phyloP scores from a whole-genome alignment of 2,797 vertebrate genomes.

The Champsocephalus esox region DNA sequence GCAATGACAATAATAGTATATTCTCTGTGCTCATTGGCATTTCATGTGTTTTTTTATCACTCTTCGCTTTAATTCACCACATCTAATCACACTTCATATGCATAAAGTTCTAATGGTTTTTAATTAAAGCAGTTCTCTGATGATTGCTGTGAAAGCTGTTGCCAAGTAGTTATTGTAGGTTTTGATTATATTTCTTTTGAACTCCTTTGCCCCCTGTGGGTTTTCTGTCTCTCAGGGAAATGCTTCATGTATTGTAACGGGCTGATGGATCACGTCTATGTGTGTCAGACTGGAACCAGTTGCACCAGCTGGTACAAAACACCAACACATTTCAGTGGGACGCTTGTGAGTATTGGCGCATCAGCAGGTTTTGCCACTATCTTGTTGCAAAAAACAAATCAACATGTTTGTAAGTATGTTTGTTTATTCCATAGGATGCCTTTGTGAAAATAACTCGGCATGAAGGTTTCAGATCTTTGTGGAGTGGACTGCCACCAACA shows the following conservation, averaged over 20 bases:
- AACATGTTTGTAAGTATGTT: not conserved
- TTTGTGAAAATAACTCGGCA: slow-evolving; percentile 95
- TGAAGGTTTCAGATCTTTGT: slow-evolving; percentile 92
- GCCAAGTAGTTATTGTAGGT: no score
- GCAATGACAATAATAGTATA: slow-evolving; percentile 37
- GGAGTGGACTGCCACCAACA: slow-evolving; percentile 96
- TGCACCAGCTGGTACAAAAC: slow-evolving; percentile 92
- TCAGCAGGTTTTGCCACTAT: not conserved
- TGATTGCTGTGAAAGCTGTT: not conserved
- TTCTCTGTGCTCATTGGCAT: slow-evolving; percentile 53
- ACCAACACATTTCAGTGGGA: slow-evolving; percentile 91
- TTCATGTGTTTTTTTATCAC: slow-evolving; percentile 41
- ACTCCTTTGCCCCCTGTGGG: not conserved
- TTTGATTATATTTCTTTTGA: no score
- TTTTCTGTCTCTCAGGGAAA: slow-evolving; percentile 85
- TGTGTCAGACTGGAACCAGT: slow-evolving; percentile 89
- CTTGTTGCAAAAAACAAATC: not conserved
- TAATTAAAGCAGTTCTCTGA: not conserved
- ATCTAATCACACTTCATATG: no score
- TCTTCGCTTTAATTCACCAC: not conserved
- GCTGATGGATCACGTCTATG: slow-evolving; percentile 94
- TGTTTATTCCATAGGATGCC: slow-evolving; percentile 87
- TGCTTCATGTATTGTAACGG: slow-evolving; percentile 96
- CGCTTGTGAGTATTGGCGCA: slow-evolving; percentile 83
- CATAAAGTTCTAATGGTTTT: no score